Base-by-base conservation (phyloP, 2,888 invertebrate genomes). In the Mythimna vitellina region DNA sequence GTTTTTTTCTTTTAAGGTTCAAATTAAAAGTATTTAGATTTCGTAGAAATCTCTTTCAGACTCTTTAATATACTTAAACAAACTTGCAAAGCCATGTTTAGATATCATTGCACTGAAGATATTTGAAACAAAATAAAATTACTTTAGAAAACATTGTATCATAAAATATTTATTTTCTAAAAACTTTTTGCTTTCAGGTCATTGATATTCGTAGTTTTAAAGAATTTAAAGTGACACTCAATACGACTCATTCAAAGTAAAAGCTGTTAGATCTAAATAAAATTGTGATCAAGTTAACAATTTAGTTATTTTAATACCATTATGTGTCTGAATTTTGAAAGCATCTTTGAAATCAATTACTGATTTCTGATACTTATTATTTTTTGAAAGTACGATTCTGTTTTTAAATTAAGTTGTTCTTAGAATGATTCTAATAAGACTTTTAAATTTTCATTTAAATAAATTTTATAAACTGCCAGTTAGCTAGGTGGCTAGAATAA, bases 261-360 rank as follows among this genome's bases (percentile, higher is more conserved):
- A 70, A 58, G 46, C 63, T 35, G 53, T 81, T 35, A 66, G 54
- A 81, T 70, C 32, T 63, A 62, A 70, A 81, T 74, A 68, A 74
- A 72, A 57, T 65, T 53, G 32, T 7, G 53, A 74, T 70, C 42
- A 72, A 66, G 54, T 68, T 77, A 8, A 65, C 17, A 61, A 64
- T 69, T 32, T 53, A 70, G 22, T 61, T 65, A 64, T 61, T 70
- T 68, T 2, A 65, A 68, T 58, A 29, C 29, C 7, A 20, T 38
- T 35, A 46, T 17, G 17, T 17, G 57, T 29, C 6, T 58, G 14
- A 57, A 63, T 46, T 64, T 69, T 61, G 29, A 62, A 46, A 70
- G 53, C 20, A 8, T 68, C 6, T 76, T 67, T 51, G 2, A 35
- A 70, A 61, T 17, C 54, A 71, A 56, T 65, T 54, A 64, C 62